Base-by-base conservation (phyloP, 2,113 vertebrate species). In the Bambusicola thoracicus region DNA sequence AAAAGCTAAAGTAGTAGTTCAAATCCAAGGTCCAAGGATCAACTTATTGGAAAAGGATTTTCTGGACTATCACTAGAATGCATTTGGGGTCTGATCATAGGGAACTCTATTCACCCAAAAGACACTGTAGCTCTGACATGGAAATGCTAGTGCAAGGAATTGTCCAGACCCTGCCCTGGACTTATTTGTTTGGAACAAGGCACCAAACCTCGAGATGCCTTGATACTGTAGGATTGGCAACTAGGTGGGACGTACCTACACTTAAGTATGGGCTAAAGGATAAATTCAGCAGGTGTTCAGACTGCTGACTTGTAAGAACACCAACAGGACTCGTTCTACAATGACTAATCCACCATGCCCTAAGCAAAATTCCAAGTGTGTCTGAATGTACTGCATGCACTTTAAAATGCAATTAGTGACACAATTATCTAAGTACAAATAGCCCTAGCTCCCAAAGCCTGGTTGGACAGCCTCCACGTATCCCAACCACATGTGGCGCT, bases 11-110 rank as follows among this genome's bases (percentile, higher is more conserved):
- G 44, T 20, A 10, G 34, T 24, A 36, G 41, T 41, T 81, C 40
- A 72, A n/a, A 89, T 79, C 24, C n/a, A 80, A 51, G 25, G 11
- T 25, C 9, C 6, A 53, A 44, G 4, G 34, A n/a, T n/a, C 32
- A 61, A 75, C 10, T 62, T 25, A 46, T 15, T 15, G 5, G 4
- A 61, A 62, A 44, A 24, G 49, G 19, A 62, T 38, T 63, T 17
- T 62, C 59, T 69, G 24, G 46, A 49, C 46, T 49, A 49, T 49
- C 34, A 69, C 22, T 18, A 9, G 44, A 49, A 69, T 51, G 61
- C 1, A 3, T 51, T 13, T 63, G 29, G 14, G 21, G 22, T 67
- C 44, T 63, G 49, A 67, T 66, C 0, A 0, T 2, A 61, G 25
- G 25, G 55, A 24, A 77, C 62, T 20, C 29, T 73, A 27, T 7